Evolutionary conservation across 2,113 vertebrate species (phyloP), one percentile per base, ranked within the genome.

Genomic region (Baryphthengus martii): DNA sequence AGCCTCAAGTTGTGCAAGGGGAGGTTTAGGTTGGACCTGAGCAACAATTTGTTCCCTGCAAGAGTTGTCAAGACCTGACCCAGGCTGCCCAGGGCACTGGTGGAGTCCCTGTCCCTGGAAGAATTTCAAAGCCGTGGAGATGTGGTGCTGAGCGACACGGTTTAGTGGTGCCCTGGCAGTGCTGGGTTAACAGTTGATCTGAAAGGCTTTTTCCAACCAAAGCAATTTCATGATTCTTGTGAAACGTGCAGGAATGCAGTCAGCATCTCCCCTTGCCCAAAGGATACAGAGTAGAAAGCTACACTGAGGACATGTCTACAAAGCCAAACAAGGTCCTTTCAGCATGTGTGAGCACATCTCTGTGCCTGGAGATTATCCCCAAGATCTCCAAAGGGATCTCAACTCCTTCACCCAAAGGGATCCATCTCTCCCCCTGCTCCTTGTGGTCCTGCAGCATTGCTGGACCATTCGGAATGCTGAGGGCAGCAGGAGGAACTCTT

Each of bases 301-400:
- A 28, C 44, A 13, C 28, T 40, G 13, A 16, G 10, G 74, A 3
- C 56, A 25, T 4, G 31, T 74, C 61, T 70, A 2, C 19, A 61
- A 74, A 78, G 35, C 55, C 24, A 31, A 2, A 16, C 3, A 8
- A 65, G 35, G 6, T 72, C 52, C 39, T 74, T 89, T 50, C 67
- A 44, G 50, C 33, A 31, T 0, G 1, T 17, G 19, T 44, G 62
- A 75, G 35, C 21, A 8, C 0, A 3, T 31, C 28, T 14, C 15
- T 62, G 47, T 44, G 25, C 20, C 47, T 49, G 24, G 24, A 91
- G 52, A 35, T 45, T 39, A 15, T 35, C 18, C 63, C 39, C 33
- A 39, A 4, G 61, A 18, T 62, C n/a, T 85, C 28, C 28, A 59
- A 52, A 67, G 42, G 18, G n/a, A 70, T 70, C 33, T 31, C 28